A percentile compares a stretch with the other conserved stretches of the same genome.
Evolutionary conservation across 2,888 invertebrate genomes (phyloP).

Genomic region (Phragmatobia fuliginosa): DNA sequence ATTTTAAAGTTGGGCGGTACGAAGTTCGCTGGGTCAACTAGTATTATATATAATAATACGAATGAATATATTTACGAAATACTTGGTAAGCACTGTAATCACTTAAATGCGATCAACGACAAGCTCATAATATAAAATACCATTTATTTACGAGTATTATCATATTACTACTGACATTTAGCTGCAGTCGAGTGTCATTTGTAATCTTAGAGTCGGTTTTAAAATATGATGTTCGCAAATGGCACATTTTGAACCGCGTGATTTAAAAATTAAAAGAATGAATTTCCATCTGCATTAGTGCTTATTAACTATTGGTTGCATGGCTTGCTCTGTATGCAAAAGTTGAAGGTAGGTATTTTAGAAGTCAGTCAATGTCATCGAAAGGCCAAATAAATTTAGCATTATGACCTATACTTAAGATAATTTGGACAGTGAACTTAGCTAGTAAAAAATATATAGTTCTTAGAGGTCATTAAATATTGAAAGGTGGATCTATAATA

Average conservation of each 20-base stretch:
- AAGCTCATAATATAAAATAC: not conserved
- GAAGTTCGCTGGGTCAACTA: no score
- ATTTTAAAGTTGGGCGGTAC: no score
- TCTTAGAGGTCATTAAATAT: constrained; percentile 9
- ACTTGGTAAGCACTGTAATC: no score
- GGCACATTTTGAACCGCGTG: not conserved
- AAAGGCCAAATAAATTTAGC: constrained; percentile 57
- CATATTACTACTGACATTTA: not conserved
- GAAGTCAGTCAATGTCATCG: constrained; percentile 67
- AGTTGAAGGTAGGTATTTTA: constrained; percentile 46
- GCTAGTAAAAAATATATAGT: not conserved
- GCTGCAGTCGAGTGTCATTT: not conserved
- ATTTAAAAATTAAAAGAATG: constrained; percentile 2
- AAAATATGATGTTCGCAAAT: not conserved
- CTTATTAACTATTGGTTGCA: constrained; percentile 17
- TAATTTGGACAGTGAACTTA: constrained; percentile 11
- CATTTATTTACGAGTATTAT: not conserved
- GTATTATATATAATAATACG: no score
- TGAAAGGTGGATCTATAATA: not conserved
- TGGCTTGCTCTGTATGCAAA: constrained; percentile 36
- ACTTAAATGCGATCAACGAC: no score
- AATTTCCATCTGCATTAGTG: constrained; percentile 2
- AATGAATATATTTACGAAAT: no score
- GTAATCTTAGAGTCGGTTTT: not conserved
- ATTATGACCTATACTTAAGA: constrained; percentile 13